Conservation (phyloP, 2,888 invertebrate genomes). For the Ophion slaviceki region DNA sequence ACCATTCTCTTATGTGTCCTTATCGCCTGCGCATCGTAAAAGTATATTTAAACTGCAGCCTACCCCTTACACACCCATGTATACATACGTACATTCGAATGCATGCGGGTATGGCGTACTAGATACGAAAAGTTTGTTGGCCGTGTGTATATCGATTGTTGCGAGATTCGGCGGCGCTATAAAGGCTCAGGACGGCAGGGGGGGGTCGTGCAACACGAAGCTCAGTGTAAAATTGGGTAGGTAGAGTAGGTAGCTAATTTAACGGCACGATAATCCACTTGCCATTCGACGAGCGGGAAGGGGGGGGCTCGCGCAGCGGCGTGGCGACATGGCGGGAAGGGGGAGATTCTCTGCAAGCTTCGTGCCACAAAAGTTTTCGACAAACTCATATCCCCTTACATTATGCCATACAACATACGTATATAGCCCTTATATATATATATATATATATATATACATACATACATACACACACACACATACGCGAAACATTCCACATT, state of each 20-base stretch:
- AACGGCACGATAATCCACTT: slow-evolving; percentile 61
- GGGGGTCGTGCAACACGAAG: slow-evolving; percentile 4
- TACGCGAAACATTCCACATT: slow-evolving; percentile 37
- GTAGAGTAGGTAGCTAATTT: slow-evolving; percentile 61
- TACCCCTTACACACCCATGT: neutral
- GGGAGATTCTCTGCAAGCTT: slow-evolving; percentile 34
- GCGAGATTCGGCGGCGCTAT: neutral
- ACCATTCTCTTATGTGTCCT: neutral
- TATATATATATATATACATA: neutral
- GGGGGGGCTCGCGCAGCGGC: neutral
- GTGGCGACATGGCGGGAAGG: neutral
- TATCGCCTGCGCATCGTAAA: slow-evolving; percentile 24
- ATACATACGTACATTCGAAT: neutral
- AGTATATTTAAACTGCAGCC: slow-evolving; percentile 34
- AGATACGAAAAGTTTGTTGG: slow-evolving; percentile 59
- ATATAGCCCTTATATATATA: neutral
- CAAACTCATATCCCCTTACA: slow-evolving; percentile 32
- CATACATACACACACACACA: no score
- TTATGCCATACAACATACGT: slow-evolving; percentile 30
- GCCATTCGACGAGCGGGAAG: neutral
- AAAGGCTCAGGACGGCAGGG: neutral
- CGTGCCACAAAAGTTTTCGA: slow-evolving; percentile 58
- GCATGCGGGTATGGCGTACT: slow-evolving; percentile 6
- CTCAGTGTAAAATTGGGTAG: slow-evolving; percentile 61
- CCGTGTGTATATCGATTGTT: slow-evolving; percentile 32